phyloP scores from a whole-genome alignment of 1,140 invertebrate genomes.

The Nebria ingens region DNA sequence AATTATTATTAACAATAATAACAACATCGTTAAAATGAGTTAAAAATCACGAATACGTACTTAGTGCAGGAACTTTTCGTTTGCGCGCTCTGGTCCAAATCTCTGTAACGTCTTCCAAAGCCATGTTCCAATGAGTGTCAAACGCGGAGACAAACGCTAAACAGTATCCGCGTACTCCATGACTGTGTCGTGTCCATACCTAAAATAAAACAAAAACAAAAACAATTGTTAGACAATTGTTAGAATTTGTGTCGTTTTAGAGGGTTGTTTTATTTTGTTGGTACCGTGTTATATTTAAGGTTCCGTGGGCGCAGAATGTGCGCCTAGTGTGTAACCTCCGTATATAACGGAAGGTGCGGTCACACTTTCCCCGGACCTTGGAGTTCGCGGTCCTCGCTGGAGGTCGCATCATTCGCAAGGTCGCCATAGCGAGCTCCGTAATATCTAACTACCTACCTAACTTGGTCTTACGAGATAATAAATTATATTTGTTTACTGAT shows the following conservation, averaged over 20 bases:
- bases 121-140: slow-evolving; percentile 92
- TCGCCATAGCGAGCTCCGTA: too few relatives aligned
- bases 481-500: too few relatives aligned
- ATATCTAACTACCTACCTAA: too few relatives aligned
- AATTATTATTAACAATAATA: too few relatives aligned
- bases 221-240: too few relatives aligned
- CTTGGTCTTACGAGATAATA: too few relatives aligned
- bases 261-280: too few relatives aligned
- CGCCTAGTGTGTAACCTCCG: too few relatives aligned
- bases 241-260: too few relatives aligned
- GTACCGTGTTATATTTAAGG: too few relatives aligned
- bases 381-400: neutral
- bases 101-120: slow-evolving; percentile 78
- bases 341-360: neutral
- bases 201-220: slow-evolving; percentile 31
- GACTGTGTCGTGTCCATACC: slow-evolving; percentile 53
- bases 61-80: slow-evolving; percentile 46
- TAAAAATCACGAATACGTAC: slow-evolving; percentile 31
- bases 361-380: neutral
- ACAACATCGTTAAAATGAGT: too few relatives aligned
- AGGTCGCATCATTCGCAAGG: neutral
- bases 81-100: slow-evolving; percentile 61
- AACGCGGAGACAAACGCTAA: slow-evolving; percentile 76
- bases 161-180: slow-evolving; percentile 61
- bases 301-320: too few relatives aligned